phyloP scores from a whole-genome alignment of 1,140 invertebrate genomes.

The Anoplophora glabripennis region DNA sequence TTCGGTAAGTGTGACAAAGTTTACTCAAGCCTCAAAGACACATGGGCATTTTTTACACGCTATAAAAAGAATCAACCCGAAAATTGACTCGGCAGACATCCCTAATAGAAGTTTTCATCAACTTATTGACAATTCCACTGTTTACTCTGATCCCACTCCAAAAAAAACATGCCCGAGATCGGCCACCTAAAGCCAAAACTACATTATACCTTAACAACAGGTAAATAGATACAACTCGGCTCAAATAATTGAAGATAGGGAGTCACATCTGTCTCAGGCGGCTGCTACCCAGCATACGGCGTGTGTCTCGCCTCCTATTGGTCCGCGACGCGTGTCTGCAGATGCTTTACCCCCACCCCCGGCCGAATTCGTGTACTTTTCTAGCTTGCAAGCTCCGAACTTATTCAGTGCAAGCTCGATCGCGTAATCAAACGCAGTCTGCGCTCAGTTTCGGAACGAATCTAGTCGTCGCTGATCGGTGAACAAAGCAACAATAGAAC shows the following conservation, averaged over 20 bases:
- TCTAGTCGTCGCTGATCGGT: constrained; percentile 1
- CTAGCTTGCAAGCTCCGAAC: constrained; percentile 22
- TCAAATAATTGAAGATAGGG: constrained; percentile 30
- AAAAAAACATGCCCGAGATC: too few species aligned
- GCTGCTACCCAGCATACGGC: constrained; percentile 33
- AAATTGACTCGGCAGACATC: too few species aligned
- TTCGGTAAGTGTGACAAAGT: too few species aligned
- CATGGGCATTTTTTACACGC: too few species aligned
- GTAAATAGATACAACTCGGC: constrained; percentile 18
- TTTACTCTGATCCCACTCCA: too few species aligned
- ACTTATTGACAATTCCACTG: too few species aligned
- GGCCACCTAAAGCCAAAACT: too few species aligned
- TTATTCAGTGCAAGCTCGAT: constrained; percentile 15
- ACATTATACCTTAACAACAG: constrained; percentile 16
- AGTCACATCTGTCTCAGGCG: constrained; percentile 37
- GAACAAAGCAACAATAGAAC: not conserved
- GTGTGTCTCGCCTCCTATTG: constrained; percentile 39
- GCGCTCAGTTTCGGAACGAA: not conserved
- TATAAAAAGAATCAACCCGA: too few species aligned
- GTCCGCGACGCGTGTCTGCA: constrained; percentile 42
- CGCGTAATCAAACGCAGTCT: not conserved
- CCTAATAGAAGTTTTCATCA: too few species aligned
- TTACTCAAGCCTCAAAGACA: too few species aligned
- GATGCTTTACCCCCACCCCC: constrained; percentile 35
- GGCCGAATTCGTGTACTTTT: constrained; percentile 22